Evolutionary conservation across 2,113 vertebrate species (phyloP), one percentile per base, ranked within the genome.

Genomic region (Cyprinodon variegatus): DNA sequence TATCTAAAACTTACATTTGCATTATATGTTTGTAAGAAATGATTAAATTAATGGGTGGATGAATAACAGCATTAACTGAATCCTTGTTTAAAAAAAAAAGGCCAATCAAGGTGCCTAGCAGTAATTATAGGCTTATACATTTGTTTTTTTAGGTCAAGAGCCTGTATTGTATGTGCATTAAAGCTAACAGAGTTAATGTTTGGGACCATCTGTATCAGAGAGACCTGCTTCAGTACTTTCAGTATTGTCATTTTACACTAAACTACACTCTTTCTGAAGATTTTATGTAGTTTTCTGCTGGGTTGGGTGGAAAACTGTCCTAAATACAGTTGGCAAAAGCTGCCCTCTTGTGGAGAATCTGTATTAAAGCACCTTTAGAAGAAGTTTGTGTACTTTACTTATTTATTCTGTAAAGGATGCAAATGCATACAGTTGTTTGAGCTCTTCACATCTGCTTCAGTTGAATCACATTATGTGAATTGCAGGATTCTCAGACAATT

Each of bases 261-360:
- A 29, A 57, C 50, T 20, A 20, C 50, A 45, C 9, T 45, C 43
- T 45, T 7, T 11, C 50, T 20, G 50, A 57, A n/a, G 20, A 57
- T n/a, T 20, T 20, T n/a, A 7, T 57, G 6, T 57, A 57, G 5
- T 50, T 8, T n/a, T 2, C 50, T 57, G 50, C 10, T 57, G 17
- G 4, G 20, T 57, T 57, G 17, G 17, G 17, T 7, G 20, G n/a
- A 57, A 14, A 57, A 11, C 43, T 11, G 43, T 3, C 2, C 22
- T 68, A 3, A 29, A 1, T 15, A 11, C 20, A 2, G 0, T 13
- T 53, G n/a, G 9, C 38, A 29, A 65, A 65, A 41, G 65, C 79
- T 38, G 3, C 70, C 9, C 72, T 66, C 83, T 78, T 72, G 76
- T 87, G 86, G 77, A 73, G 63, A 22, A 0, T 3, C 59, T 39